Base-by-base conservation (phyloP, 2,797 vertebrate species). In the Leptodactylus fallax region DNA sequence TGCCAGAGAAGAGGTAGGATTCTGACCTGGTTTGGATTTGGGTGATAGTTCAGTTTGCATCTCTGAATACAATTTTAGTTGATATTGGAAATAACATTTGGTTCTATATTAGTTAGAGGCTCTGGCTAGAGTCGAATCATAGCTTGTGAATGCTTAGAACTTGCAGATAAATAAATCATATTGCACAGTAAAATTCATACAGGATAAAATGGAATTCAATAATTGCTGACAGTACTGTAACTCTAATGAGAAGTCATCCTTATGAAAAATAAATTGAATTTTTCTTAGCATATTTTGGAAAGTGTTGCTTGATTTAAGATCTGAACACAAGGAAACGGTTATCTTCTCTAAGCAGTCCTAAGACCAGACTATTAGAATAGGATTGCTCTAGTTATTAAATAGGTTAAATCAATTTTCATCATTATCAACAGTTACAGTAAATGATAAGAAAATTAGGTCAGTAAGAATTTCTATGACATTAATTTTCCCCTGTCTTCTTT, bases 151-250 rank as follows among this genome's bases (percentile, higher is more conserved):
- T n/a, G 47, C 72, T 27, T n/a, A 51, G 72, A 23, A 53, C n/a
- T 51, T 77, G 47, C 74, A 23, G 47, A 77, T 77, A 77, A 77
- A 77, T 53, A 77, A 77, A 79, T 27, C 53, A 56, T 60, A 58
- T 56, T 79, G 55, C 25, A 79, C 27, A 45, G 8, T 79, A 58
- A 36, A 27, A 79, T 55, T 55, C 51, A 79, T 25, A 58, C 36
- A 58, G 53, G 56, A 58, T 21, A 36, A 79, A 79, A 27, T 55
- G 77, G 8, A 76, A 51, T 51, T 53, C 47, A 77, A 53, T 53
- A 13, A 51, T 77, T 77, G 74, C 74, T 77, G 74, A 13, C n/a
- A 53, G 21, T 77, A 51, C 9, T 53, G 7, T 76, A 49, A 47
- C 21, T 51, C 47, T 76, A 53, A 77, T 51, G 6, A n/a, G 45